Evolutionary conservation across 1,140 invertebrate species (phyloP).

Genomic region (Nymphalis io): DNA sequence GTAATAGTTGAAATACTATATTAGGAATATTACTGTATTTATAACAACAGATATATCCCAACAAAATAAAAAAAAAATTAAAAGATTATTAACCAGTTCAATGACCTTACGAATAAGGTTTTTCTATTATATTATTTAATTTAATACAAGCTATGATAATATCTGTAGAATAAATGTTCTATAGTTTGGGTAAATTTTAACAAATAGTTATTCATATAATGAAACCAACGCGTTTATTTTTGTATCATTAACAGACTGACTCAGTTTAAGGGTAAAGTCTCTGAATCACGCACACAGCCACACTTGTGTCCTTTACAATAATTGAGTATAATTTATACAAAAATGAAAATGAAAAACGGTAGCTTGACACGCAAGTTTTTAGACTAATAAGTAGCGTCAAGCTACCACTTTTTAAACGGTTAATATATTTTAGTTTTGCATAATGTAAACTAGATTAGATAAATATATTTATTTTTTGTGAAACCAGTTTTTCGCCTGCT

Average conservation of each 20-base stretch:
- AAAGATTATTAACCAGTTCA: too few relatives aligned
- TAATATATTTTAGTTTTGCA: conserved; percentile 1
- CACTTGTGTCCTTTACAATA: conserved; percentile 50
- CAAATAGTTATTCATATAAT: conserved; percentile 7
- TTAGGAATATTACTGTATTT: too few relatives aligned
- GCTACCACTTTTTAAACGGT: conserved; percentile 5
- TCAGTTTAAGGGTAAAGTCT: conserved; percentile 45
- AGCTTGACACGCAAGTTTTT: conserved; percentile 64
- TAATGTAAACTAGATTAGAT: too few relatives aligned
- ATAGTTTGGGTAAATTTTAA: not conserved
- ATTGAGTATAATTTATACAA: conserved; percentile 71
- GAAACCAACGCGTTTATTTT: not conserved
- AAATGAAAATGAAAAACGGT: conserved; percentile 72
- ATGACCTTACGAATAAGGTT: too few relatives aligned
- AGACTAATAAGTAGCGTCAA: conserved; percentile 52
- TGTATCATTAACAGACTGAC: conserved; percentile 5
- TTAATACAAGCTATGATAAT: too few relatives aligned
- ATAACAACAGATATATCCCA: too few relatives aligned
- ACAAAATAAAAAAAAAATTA: too few relatives aligned
- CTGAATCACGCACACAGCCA: conserved; percentile 58
- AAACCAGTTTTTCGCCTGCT: too few relatives aligned
- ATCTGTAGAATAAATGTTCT: not conserved
- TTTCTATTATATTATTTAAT: too few relatives aligned
- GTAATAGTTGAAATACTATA: too few relatives aligned
- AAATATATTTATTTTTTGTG: too few relatives aligned